Evolutionary conservation across 2,888 invertebrate genomes (phyloP).

Genomic region (Drosophila tanythrix): DNA sequence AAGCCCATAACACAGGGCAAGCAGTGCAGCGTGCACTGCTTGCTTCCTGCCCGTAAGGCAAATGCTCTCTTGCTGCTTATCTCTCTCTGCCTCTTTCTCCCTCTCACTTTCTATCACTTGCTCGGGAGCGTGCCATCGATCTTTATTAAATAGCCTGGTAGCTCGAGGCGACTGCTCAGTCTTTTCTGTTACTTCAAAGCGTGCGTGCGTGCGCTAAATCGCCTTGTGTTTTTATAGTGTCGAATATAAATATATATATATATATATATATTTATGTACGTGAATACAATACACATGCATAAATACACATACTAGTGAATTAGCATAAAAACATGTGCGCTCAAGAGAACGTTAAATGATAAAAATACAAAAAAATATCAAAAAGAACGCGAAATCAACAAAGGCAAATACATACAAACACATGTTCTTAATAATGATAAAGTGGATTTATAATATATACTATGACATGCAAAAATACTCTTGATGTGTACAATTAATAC

Average conservation of each 20-base stretch:
- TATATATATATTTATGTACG: conserved; percentile 10
- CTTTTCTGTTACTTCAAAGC: conserved; percentile 59
- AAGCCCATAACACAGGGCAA: conserved; percentile 13
- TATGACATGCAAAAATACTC: conserved; percentile 8
- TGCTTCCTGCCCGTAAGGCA: conserved; percentile 6
- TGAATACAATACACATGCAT: background rate
- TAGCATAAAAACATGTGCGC: conserved; percentile 47
- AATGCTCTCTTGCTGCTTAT: conserved; percentile 1
- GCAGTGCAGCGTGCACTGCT: conserved; percentile 49
- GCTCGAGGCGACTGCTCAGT: conserved; percentile 46
- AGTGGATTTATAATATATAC: conserved; percentile 27
- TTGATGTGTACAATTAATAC: conserved; percentile 4
- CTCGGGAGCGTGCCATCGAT: conserved; percentile 33
- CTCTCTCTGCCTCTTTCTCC: conserved; percentile 9
- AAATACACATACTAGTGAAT: conserved; percentile 12
- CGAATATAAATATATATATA: conserved; percentile 20
- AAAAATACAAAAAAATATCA: conserved; percentile 17
- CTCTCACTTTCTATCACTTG: background rate
- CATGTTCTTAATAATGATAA: conserved; percentile 33
- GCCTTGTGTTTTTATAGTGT: conserved; percentile 4
- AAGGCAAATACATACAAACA: conserved; percentile 18
- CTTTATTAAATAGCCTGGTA: conserved; percentile 48
- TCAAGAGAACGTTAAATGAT: conserved; percentile 23
- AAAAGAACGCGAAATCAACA: conserved; percentile 16
- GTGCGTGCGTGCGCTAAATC: conserved; percentile 47